Evolutionary conservation across 37 sponge, comb jelly and placozoan genomes (phyloP).

Genomic region (Geodia barretti): DNA sequence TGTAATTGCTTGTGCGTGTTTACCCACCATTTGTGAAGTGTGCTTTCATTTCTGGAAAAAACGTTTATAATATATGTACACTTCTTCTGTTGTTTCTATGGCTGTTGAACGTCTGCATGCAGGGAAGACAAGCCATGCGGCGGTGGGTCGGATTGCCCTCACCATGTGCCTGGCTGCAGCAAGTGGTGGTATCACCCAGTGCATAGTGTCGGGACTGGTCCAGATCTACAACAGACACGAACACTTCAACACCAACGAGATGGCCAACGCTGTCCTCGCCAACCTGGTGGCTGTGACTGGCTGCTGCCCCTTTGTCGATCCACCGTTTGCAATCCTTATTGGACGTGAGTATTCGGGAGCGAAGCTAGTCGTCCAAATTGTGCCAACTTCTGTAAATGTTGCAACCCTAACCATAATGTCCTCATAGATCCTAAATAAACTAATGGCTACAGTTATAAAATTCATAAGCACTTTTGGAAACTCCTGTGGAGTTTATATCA

Average conservation of each 20-base stretch:
- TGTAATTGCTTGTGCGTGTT: no score
- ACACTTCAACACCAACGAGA: slow-evolving; percentile 82
- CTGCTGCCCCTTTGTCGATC: slow-evolving; percentile 80
- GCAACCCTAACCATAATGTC: no score
- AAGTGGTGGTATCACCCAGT: slow-evolving; percentile 61
- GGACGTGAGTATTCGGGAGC: slow-evolving; percentile 78
- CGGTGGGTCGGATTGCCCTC: slow-evolving; percentile 84
- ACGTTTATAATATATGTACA: no score
- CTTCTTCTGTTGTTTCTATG: no score
- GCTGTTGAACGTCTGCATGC: background rate
- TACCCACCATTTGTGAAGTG: no score
- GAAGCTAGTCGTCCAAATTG: no score
- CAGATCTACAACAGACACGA: slow-evolving; percentile 84
- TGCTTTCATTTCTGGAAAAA: no score
- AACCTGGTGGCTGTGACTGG: slow-evolving; percentile 84
- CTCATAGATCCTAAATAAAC: no score
- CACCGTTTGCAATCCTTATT: slow-evolving; percentile 66
- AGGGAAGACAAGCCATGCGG: slow-evolving; percentile 64
- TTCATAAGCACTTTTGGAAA: no score
- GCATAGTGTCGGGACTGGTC: slow-evolving; percentile 68
- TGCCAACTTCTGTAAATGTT: no score
- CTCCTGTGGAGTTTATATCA: no score
- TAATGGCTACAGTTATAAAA: no score
- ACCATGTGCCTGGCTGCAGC: slow-evolving; percentile 79
- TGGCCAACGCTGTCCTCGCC: slow-evolving; percentile 83